These are phyloP conservation scores for Drosophila falleni DNA, from an alignment of 2,888 invertebrate genomes.

Conservation along the genomic window DNA sequence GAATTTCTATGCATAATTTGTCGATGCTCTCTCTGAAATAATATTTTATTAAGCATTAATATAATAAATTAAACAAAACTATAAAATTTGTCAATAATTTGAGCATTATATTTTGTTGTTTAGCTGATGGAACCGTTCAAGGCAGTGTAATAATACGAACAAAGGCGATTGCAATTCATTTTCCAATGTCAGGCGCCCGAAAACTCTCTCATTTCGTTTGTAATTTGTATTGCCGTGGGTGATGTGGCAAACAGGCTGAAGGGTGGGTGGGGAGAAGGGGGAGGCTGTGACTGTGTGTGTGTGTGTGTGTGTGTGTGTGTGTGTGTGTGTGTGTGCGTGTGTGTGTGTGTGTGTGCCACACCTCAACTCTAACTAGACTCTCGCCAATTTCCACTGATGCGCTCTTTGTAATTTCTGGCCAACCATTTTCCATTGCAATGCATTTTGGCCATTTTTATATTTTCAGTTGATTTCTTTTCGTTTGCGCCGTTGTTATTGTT, in stretches of 20 bases:
- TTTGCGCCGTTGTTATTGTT: conserved; percentile 19
- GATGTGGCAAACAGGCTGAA: conserved; percentile 1
- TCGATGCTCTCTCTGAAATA: too few species aligned
- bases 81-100: background rate
- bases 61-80: too few species aligned
- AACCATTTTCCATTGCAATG: conserved; percentile 76
- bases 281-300: background rate
- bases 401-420: conserved; percentile 77
- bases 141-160: conserved; percentile 39
- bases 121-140: conserved; percentile 12
- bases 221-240: conserved; percentile 63
- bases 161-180: conserved; percentile 67
- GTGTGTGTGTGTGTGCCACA: conserved; percentile 5
- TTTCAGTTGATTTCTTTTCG: conserved; percentile 67
- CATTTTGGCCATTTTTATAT: conserved; percentile 70
- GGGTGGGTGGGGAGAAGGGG: background rate
- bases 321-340: background rate
- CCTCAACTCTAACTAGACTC: conserved; percentile 31
- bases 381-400: conserved; percentile 59
- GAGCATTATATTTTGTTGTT: too few species aligned
- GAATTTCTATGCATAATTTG: too few species aligned
- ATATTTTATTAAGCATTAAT: too few species aligned
- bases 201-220: conserved; percentile 73
- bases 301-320: background rate
- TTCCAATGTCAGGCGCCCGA: conserved; percentile 42